Percentiles rank a stretch among this genome's conserved stretches.
These are phyloP conservation scores for Spilogale gracilis DNA, from an alignment of 2,113 vertebrate species.

Conservation along the genomic window DNA sequence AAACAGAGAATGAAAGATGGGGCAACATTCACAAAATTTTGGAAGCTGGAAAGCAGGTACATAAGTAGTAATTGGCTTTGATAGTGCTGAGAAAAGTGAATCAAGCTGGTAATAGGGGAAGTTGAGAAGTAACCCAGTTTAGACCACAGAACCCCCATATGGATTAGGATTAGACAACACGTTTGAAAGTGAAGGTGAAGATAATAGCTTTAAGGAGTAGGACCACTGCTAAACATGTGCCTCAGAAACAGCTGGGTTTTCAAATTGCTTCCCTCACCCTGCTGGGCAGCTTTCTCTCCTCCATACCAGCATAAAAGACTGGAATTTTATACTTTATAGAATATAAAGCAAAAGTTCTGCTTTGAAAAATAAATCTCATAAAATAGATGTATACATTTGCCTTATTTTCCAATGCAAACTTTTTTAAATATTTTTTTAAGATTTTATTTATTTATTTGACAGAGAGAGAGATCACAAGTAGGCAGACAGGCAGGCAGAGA, in stretches of 20 bases:
- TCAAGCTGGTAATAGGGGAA: background rate
- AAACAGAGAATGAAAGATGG: background rate
- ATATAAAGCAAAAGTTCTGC: background rate
- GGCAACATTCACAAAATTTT: background rate
- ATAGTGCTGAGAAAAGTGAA: background rate
- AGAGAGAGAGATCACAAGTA: too few species aligned
- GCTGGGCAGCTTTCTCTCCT: background rate
- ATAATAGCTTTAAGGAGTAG: background rate
- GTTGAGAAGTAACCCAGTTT: background rate
- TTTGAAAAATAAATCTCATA: slow-evolving; percentile 1
- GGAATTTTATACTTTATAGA: background rate
- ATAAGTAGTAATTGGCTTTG: background rate
- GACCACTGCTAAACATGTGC: background rate
- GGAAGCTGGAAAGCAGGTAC: background rate
- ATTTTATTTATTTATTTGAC: too few species aligned
- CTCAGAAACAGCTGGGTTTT: background rate
- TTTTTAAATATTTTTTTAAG: background rate
- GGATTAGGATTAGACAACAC: background rate
- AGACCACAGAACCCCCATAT: background rate
- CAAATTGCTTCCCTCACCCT: background rate
- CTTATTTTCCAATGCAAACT: background rate
- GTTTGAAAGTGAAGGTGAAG: background rate
- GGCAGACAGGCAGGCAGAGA: too few species aligned
- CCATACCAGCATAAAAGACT: background rate
- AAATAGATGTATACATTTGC: background rate